Evolutionary conservation across 1,140 invertebrate species (phyloP), one percentile per base, ranked within the genome.

Genomic region (Nixonia krombeini): DNA sequence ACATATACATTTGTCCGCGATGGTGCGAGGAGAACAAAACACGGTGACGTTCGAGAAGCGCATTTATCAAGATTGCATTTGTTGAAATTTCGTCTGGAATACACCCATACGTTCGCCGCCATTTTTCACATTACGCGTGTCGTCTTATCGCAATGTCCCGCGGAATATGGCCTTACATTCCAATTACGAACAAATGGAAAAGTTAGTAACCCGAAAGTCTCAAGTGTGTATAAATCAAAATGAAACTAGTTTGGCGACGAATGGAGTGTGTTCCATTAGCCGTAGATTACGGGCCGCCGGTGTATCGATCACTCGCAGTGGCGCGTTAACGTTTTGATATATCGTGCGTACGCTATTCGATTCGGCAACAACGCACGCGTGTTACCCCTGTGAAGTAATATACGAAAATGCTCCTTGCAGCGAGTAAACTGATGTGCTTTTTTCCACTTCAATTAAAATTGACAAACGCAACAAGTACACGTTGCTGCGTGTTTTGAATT

Each of bases 161-260:
- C 16, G 4, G 37, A 40, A 33, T 33, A 12, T 33, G 31, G 1
- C 8, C 4, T 10, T 21, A 40, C 37, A 40, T 21, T 10, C 37
- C 37, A 40, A 40, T 40, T 40, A 40, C 37, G 18, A 40, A 16
- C 15, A 18, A 40, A 40, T 40, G 37, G 16, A 21, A 40, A 40
- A 40, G 37, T 33, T 33, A 33, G n/a, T 33, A 33, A 12, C 37
- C 16, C 37, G n/a, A 21, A 40, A 40, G 37, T 40, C 37, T 40
- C 37, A 40, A 40, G 37, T 40, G 37, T 16, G 12, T 21, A 40
- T 40, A 40, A 40, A 40, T 40, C 18, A 40, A 16, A 40, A 10
- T 21, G 18, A 18, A 40, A 17, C 18, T 9, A 21, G 37, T 40
- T 40, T 40, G 4, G 37, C 37, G 18, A 40, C 37, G 37, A 21